These are phyloP conservation scores for Etheostoma cragini DNA, from an alignment of 2,113 vertebrate species.

Conservation along the genomic window DNA sequence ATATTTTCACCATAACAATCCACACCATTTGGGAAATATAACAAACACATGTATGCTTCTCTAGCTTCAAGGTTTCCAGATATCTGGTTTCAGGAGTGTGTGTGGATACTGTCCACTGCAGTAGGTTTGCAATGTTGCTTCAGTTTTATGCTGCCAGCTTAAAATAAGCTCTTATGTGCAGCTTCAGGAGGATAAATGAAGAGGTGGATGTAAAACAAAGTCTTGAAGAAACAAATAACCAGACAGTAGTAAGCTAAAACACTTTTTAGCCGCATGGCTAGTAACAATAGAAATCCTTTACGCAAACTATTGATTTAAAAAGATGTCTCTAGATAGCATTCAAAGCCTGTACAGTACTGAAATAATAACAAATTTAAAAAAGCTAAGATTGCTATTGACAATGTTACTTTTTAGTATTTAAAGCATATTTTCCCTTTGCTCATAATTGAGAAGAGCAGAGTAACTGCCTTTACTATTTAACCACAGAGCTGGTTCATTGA, in stretches of 20 bases:
- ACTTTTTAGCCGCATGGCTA: background rate
- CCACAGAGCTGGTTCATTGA: background rate
- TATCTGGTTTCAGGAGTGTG: background rate
- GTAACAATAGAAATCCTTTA: background rate
- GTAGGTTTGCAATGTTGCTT: background rate
- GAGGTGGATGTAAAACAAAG: background rate
- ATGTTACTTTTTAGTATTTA: background rate
- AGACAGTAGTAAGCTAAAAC: background rate
- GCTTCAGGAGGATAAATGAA: background rate
- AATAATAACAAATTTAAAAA: background rate
- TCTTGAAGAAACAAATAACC: background rate
- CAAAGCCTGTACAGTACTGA: background rate
- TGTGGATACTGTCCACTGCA: background rate
- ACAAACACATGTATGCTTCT: background rate
- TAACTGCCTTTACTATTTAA: background rate
- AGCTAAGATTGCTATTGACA: background rate
- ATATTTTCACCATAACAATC: constrained; percentile 1
- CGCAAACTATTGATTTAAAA: background rate
- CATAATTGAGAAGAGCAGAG: background rate
- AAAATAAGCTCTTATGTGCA: too few species aligned
- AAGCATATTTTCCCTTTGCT: background rate
- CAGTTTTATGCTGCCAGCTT: background rate
- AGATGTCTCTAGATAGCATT: background rate
- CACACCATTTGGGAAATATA: background rate
- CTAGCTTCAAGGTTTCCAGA: background rate